Base-by-base conservation (phyloP, 1,140 invertebrate genomes). In the Pseudomyrmex gracilis region DNA sequence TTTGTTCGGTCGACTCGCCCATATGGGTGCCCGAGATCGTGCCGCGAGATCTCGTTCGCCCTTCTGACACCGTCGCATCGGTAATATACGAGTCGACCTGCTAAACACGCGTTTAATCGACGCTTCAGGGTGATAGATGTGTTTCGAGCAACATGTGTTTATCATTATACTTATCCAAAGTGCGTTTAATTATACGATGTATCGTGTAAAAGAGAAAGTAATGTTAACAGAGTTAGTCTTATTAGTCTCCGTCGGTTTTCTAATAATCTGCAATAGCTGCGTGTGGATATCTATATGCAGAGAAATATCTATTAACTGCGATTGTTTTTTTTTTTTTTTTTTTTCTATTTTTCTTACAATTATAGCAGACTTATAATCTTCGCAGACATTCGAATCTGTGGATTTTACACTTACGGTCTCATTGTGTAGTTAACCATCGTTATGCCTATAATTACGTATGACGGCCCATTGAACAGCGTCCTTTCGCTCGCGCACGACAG, bases 401-500 rank as follows among this genome's bases (percentile, higher is more conserved):
- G 47, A 53, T 77, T 77, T 66, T 64, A 66, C 45, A 64, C 22
- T 76, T 76, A 63, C 12, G 47, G 47, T 53, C 73, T 66, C 58
- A 60, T 76, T 66, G 47, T 67, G 47, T 43, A 67, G 76, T 71
- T 80, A 70, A 68, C 12, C 53, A 13, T 15, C 63, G 51, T 68
- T 80, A 80, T 51, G 64, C 34, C 64, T 57, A 10, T 77, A 77
- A 77, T 77, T 77, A 71, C 51, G 58, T 51, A 63, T 47, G 76
- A 78, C 66, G 76, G 15, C 66, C 53, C 51, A 80, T 80, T 70
- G 76, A 70, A 70, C 76, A 43, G 12, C 43, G 76, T 89, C 88
- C 85, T 88, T 88, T 87, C 66, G 84, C 68, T 55, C 76, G 49
- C 34, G 49, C 20, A 22, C 77, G 89, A 90, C 88, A 90, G 90